Conservation (phyloP, 2,888 invertebrate genomes). For the Monopis laevigella region DNA sequence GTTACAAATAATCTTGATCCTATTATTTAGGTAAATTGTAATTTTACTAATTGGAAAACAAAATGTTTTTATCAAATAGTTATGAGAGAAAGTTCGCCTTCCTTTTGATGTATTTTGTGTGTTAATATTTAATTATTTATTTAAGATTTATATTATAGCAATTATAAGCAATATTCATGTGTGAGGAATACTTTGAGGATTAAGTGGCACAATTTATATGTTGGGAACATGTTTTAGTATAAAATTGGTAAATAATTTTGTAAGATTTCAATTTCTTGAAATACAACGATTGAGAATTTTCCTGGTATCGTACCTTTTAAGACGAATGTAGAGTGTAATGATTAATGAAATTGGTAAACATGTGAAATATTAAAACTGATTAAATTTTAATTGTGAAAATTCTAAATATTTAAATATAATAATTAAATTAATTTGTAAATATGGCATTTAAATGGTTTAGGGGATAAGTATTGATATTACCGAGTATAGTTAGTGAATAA, state of each 20-base stretch:
- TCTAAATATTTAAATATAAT: conserved; percentile 36
- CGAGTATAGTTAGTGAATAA: conserved; percentile 7
- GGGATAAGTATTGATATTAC: conserved; percentile 7
- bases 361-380: conserved; percentile 11
- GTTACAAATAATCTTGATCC: too few relatives aligned
- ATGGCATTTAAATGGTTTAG: not conserved
- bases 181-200: too few relatives aligned
- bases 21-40: too few relatives aligned
- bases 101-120: conserved; percentile 27
- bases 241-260: too few relatives aligned
- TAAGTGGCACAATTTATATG: conserved; percentile 11
- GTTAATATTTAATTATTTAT: conserved; percentile 18
- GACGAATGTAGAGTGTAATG: conserved; percentile 12
- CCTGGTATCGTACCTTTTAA: too few relatives aligned
- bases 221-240: conserved; percentile 12
- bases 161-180: conserved; percentile 55
- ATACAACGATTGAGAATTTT: too few relatives aligned
- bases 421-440: conserved; percentile 35
- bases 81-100: conserved; percentile 30
- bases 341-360: too few relatives aligned
- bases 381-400: conserved; percentile 27
- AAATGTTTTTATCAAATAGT: too few relatives aligned
- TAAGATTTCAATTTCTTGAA: too few relatives aligned
- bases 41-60: too few relatives aligned
- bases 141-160: conserved; percentile 34